phyloP scores from a whole-genome alignment of 2,113 vertebrate species.

The Callipepla californica region DNA sequence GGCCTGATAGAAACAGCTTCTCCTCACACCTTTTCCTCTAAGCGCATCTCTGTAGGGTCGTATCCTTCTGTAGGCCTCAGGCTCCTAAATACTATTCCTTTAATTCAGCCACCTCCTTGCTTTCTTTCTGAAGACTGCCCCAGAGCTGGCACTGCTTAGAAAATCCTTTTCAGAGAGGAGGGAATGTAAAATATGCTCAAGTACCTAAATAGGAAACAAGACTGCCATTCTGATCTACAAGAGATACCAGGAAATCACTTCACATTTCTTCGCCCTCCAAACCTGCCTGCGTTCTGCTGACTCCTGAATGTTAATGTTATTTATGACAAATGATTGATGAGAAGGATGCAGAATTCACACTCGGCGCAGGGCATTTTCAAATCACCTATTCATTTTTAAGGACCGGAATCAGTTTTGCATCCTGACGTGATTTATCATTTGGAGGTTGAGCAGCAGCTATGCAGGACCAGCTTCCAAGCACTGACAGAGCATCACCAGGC shows the following conservation, averaged over 20 bases:
- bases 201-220: not conserved
- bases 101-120: not conserved
- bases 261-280: not conserved
- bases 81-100: not conserved
- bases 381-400: conserved; percentile 73
- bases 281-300: conserved; percentile 35
- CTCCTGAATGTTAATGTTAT: conserved; percentile 65
- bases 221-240: not conserved
- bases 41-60: not conserved
- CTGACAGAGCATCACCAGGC: conserved; percentile 6
- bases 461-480: not conserved
- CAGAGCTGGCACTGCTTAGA: not conserved
- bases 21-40: not conserved
- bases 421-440: conserved; percentile 62
- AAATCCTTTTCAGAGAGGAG: not conserved
- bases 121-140: not conserved
- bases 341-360: conserved; percentile 37
- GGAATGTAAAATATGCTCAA: not conserved
- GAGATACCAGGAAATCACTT: conserved; percentile 47
- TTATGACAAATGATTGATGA: conserved; percentile 71
- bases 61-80: not conserved
- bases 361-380: conserved; percentile 52
- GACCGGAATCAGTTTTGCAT: conserved; percentile 47
- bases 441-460: not conserved
- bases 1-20: not conserved